Conservation (phyloP, 2,113 vertebrate genomes). For the Argyrosomus japonicus region DNA sequence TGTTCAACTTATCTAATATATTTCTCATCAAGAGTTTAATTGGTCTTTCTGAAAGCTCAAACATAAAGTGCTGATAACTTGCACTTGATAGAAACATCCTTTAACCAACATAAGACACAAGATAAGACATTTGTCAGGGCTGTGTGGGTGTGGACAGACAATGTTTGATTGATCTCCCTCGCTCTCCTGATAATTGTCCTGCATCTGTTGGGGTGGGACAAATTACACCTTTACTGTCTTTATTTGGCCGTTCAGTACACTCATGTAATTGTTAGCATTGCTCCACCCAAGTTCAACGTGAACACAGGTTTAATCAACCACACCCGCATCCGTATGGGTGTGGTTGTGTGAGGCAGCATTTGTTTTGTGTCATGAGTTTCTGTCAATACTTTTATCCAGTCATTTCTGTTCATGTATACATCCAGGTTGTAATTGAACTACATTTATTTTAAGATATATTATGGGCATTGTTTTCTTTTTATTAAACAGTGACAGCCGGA, state of each 20-base stretch:
- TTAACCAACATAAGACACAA: too few species aligned
- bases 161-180: conserved; percentile 9
- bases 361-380: not conserved
- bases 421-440: not conserved
- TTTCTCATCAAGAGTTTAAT: conserved; percentile 22
- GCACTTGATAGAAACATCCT: not conserved
- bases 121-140: not conserved
- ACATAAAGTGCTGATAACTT: not conserved
- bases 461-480: too few species aligned
- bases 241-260: not conserved
- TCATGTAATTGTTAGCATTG: not conserved
- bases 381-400: not conserved
- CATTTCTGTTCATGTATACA: not conserved
- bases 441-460: not conserved
- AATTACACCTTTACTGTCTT: not conserved
- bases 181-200: not conserved
- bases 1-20: conserved; percentile 32
- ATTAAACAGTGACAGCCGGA: too few species aligned
- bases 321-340: not conserved
- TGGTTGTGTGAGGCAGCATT: not conserved
- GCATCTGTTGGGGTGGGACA: not conserved
- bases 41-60: conserved; percentile 18
- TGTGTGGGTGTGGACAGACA: too few species aligned
- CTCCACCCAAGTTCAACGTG: not conserved
- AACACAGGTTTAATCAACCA: not conserved